Base-by-base conservation (phyloP, 2,113 vertebrate genomes). In the Salvelinus alpinus region DNA sequence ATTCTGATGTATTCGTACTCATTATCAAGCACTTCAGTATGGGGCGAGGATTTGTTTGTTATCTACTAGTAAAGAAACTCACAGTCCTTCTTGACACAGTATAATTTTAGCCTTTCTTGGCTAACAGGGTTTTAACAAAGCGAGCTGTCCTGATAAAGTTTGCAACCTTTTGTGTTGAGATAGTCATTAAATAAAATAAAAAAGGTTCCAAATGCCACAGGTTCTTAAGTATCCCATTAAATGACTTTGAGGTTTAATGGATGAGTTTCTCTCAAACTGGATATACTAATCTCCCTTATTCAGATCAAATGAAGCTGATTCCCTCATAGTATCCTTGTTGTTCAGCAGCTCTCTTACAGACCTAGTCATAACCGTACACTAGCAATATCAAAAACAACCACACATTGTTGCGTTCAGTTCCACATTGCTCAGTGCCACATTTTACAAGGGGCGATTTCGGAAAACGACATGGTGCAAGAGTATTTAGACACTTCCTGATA, bases 391-490 rank as follows among this genome's bases (percentile, higher is more conserved):
- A 62, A n/a, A n/a, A 62, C 59, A n/a, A 22, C 20, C 59, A 24
- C 59, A 11, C 59, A 62, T 24, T 22, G 59, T 62, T 62, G n/a
- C 59, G 5, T 62, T 22, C n/a, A 62, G n/a, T 62, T n/a, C 59
- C 59, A 44, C 38, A 38, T 38, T 38, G 34, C 5, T 38, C 34
- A 38, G 34, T 38, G 34, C 34, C 34, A 38, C 7, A 44, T 44
- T 11, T 9, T 44, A 11, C 0, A 44, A 44, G 38, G 2, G 9
- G 38, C 38, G 9, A 44, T 12, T 44, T 44, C 2, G 9, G 9
- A 44, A 12, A 44, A 44, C 57, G 72, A 86, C 71, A n/a, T 14
- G 48, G n/a, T 48, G 38, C 38, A 38, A 38, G 8, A 38, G 38
- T 38, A 9, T 9, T 38, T 38, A 38, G 34, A 38, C 54, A 80